A percentile compares a stretch with the other conserved stretches of the same genome.
Conservation (phyloP, 2,797 vertebrate genomes). For the Enteromius treurensis region DNA sequence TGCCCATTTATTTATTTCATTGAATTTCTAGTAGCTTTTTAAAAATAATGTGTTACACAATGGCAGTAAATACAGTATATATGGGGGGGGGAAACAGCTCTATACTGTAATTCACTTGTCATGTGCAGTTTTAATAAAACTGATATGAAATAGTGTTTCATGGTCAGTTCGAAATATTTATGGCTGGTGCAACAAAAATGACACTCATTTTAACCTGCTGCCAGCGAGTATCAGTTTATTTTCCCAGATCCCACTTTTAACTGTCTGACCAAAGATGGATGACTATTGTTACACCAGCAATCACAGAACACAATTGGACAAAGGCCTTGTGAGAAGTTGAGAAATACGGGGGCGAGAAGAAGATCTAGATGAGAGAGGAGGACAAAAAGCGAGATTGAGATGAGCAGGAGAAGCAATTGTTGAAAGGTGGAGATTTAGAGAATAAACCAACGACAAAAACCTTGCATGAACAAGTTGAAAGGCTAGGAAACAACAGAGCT, state of each 20-base stretch:
- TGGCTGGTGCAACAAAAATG: not conserved
- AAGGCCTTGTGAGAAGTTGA: slow-evolving; percentile 28
- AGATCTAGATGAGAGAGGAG: slow-evolving; percentile 28
- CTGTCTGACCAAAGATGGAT: slow-evolving; percentile 49
- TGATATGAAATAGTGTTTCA: not conserved
- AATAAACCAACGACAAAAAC: not conserved
- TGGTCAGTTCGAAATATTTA: not conserved
- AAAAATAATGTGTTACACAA: not conserved
- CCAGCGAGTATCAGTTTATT: slow-evolving; percentile 40
- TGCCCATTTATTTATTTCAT: not conserved
- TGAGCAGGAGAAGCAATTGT: slow-evolving; percentile 12
- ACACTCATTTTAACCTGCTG: not conserved
- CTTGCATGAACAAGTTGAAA: not conserved
- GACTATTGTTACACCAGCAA: slow-evolving; percentile 50
- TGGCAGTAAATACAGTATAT: not conserved
- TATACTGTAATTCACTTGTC: not conserved
- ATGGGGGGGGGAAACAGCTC: not conserved
- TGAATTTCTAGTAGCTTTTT: not conserved
- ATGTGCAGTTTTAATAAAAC: not conserved
- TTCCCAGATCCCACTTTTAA: slow-evolving; percentile 46
- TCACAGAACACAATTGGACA: slow-evolving; percentile 37
- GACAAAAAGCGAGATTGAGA: slow-evolving; percentile 29
- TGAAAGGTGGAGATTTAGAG: slow-evolving; percentile 15
- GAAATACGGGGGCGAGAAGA: not conserved
- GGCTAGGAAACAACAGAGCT: slow-evolving; percentile 19